Base-by-base conservation (phyloP, 2,113 vertebrate genomes). In the Propithecus coquereli region DNA sequence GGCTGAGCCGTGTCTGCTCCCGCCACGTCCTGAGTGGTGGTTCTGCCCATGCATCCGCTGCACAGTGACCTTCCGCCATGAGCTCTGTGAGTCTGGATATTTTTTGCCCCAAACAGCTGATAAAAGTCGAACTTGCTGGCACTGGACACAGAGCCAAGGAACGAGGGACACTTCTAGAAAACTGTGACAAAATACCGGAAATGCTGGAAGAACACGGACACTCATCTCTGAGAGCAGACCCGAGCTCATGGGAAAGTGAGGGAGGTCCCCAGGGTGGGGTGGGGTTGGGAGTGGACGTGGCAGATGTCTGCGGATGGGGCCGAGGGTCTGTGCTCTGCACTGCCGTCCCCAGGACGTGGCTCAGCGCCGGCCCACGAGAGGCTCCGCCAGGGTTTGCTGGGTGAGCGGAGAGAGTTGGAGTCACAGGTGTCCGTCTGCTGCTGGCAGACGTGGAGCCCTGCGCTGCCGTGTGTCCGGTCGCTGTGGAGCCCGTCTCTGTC, bases 331-430 rank as follows among this genome's bases (percentile, higher is more conserved):
- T 68, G 14, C 16, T 50, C 47, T 50, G 47, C 47, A 13, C 47
- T 50, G 47, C 47, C 8, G 47, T 50, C 30, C 30, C 65, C 32
- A 8, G 65, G 32, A 68, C 7, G 7, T 68, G 63, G 63, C 63
- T 6, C 32, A 2, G 18, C 20, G 18, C 66, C 4, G 17, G 17
- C n/a, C 22, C 1, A 0, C 27, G 40, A 2, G 23, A 7, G 12
- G 11, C 37, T 14, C 11, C 1, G 6, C 22, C 22, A 68, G 22
- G 2, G 0, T 12, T 40, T 40, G 37, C 22, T 1, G 5, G 40
- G 22, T 40, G 37, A 43, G 37, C 37, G 13, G 11, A 68, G 17
- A 40, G 70, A 25, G 37, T 22, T 0, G 4, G 11, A 12, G 23
- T 43, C 22, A 5, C 2, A 1, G 23, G 23, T 43, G 18, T 68